Evolutionary conservation across 2,888 invertebrate species (phyloP).

Genomic region (Tipula confusa): DNA sequence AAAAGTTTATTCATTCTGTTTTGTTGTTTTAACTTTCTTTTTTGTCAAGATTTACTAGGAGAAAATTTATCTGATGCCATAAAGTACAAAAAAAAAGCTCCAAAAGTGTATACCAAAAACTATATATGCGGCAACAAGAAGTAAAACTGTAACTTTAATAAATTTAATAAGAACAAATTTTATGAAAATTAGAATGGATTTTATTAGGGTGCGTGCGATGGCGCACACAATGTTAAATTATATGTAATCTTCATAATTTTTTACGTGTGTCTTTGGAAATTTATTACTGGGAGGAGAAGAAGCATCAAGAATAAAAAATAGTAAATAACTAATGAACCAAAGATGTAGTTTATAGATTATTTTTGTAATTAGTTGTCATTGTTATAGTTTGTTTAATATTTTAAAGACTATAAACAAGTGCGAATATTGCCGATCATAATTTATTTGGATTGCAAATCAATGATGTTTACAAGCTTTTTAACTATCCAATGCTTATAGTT

Average conservation of each 20-base stretch:
- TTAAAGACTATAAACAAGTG: too few species aligned
- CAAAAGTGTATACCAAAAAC: background rate
- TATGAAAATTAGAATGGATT: background rate
- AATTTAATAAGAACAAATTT: background rate
- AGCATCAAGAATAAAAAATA: too few species aligned
- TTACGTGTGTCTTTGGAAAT: too few species aligned
- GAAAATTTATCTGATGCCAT: background rate
- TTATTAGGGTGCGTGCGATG: background rate
- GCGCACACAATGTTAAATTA: background rate
- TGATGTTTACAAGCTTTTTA: too few species aligned
- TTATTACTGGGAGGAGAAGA: too few species aligned
- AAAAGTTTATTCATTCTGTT: background rate
- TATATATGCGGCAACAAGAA: background rate
- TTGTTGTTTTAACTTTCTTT: background rate
- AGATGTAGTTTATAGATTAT: too few species aligned
- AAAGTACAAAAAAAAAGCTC: background rate
- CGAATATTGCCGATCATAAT: too few species aligned
- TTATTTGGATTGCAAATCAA: too few species aligned
- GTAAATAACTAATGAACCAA: too few species aligned
- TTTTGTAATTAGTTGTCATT: too few species aligned
- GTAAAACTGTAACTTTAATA: background rate
- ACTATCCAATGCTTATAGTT: too few species aligned
- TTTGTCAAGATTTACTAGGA: background rate
- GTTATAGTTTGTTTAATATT: too few species aligned
- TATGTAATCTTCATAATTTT: background rate